Conservation (phyloP, 2,797 vertebrate genomes). For the Coregonus suidteri region DNA sequence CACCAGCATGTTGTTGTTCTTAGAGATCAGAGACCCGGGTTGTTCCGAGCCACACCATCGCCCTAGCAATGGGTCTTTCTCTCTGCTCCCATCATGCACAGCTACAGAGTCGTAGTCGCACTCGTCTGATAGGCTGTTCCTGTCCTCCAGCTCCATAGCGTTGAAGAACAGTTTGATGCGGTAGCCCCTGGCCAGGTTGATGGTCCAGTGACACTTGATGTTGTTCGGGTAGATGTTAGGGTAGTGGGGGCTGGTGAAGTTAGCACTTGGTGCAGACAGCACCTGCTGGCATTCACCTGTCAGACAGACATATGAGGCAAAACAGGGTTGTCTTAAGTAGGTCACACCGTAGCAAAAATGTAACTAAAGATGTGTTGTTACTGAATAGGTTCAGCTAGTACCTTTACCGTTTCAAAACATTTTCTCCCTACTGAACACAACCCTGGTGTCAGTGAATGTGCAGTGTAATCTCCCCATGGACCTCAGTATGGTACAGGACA, state of each 20-base stretch:
- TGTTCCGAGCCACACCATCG: constrained; percentile 88
- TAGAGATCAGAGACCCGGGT: constrained; percentile 79
- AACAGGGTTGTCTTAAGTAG: background rate
- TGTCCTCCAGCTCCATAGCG: constrained; percentile 88
- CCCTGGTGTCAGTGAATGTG: no score
- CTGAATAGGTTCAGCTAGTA: background rate
- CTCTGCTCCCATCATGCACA: constrained; percentile 82
- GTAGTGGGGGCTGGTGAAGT: constrained; percentile 93
- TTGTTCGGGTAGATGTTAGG: constrained; percentile 95
- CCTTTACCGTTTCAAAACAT: background rate
- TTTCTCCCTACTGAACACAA: background rate
- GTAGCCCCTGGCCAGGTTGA: constrained; percentile 83
- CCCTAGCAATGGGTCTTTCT: constrained; percentile 81
- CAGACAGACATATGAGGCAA: background rate
- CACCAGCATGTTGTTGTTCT: constrained; percentile 84
- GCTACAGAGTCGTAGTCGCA: constrained; percentile 91
- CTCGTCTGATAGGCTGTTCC: constrained; percentile 82
- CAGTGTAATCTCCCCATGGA: no score
- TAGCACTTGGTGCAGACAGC: constrained; percentile 81
- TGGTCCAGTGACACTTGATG: constrained; percentile 94
- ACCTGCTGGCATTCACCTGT: constrained; percentile 93
- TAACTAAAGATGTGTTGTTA: background rate
- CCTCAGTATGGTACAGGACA: no score
- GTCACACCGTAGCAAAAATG: background rate
- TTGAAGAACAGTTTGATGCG: constrained; percentile 87